These are phyloP conservation scores for Chelonoidis abingdonii DNA, from an alignment of 2,113 vertebrate genomes.

Conservation along the genomic window DNA sequence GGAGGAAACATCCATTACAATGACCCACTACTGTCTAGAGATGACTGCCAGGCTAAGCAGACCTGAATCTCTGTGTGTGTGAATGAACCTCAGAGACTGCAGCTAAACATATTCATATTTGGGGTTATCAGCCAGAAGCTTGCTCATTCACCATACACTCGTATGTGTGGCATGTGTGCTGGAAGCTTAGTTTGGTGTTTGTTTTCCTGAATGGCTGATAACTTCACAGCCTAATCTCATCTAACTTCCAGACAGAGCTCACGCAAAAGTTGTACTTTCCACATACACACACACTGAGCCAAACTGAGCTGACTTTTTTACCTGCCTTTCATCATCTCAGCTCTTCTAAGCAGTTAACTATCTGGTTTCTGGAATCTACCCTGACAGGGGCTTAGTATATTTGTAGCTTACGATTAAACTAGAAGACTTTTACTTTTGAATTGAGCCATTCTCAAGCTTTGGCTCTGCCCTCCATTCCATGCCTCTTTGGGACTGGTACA, in stretches of 20 bases:
- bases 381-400: not conserved
- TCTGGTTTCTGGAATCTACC: not conserved
- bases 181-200: not conserved
- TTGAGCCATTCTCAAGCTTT: not conserved
- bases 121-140: not conserved
- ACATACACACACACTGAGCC: not conserved
- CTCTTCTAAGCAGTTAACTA: not conserved
- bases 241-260: not conserved
- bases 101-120: not conserved
- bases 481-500: not conserved
- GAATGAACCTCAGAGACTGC: not conserved
- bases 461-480: not conserved
- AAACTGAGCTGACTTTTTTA: not conserved
- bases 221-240: not conserved
- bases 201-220: not conserved
- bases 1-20: not conserved
- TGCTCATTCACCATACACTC: not conserved
- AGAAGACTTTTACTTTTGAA: not conserved
- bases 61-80: rapidly evolving
- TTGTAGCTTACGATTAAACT: not conserved
- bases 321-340: not conserved
- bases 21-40: not conserved
- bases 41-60: rapidly evolving
- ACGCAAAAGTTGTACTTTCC: not conserved
- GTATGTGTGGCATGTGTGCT: not conserved